Conservation (phyloP, 1,140 invertebrate genomes). For the Pseudomyrmex dendroicus region DNA sequence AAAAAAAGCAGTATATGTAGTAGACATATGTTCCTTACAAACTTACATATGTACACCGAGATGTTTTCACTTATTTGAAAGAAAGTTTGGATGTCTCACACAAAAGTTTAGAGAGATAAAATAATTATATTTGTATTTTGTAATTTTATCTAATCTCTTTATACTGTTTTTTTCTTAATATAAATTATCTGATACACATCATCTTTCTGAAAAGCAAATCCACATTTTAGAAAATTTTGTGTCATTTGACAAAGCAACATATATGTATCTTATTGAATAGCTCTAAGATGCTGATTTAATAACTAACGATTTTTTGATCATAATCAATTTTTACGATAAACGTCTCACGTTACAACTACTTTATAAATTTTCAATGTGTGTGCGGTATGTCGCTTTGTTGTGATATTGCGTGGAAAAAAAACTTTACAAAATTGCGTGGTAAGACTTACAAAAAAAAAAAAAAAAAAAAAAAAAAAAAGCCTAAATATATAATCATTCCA, state of each 20-base stretch:
- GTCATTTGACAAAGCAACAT: background rate
- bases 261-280: conserved; percentile 11
- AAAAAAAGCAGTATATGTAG: background rate
- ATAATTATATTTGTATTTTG: conserved; percentile 36
- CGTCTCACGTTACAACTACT: conserved; percentile 7
- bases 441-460: background rate
- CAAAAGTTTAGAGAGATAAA: conserved; percentile 41
- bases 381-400: conserved; percentile 18
- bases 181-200: too few relatives aligned
- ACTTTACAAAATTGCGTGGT: background rate
- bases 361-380: conserved; percentile 31
- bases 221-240: conserved; percentile 11
- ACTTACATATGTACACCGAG: conserved; percentile 39
- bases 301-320: conserved; percentile 12
- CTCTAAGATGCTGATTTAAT: conserved; percentile 18
- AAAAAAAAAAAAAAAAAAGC: conserved; percentile 19
- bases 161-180: too few relatives aligned
- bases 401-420: conserved; percentile 1
- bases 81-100: background rate
- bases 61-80: conserved; percentile 34
- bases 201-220: background rate
- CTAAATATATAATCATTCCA: conserved; percentile 65
- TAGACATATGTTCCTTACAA: conserved; percentile 50
- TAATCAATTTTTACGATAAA: background rate
- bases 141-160: too few relatives aligned